Evolutionary conservation across 2,888 invertebrate genomes (phyloP), one percentile per base, ranked within the genome.

Genomic region (Carcina quercana): DNA sequence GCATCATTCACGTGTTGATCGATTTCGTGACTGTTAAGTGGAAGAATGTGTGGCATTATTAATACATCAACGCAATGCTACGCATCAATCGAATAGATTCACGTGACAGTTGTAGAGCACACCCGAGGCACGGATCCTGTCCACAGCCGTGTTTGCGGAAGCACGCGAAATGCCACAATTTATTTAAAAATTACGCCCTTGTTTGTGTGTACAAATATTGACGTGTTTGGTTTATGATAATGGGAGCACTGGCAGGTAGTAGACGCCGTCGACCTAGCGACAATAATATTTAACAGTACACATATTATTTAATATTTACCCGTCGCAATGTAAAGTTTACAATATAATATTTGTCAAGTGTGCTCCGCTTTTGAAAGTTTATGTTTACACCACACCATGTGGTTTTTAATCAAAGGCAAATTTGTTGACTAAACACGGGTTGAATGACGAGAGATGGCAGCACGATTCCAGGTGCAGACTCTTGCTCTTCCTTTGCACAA

Each of bases 111-210:
- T n/a, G n/a, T n/a, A n/a, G n/a, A n/a, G n/a, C n/a, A n/a, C n/a
- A n/a, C n/a, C n/a, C n/a, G n/a, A n/a, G n/a, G n/a, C n/a, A n/a
- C n/a, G n/a, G 57, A 68, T 68, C 69, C 61, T 63, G 75, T 72
- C 71, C 79, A 72, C 74, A 74, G 64, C 71, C 65, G 62, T 80
- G 76, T 83, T 83, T 82, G 80, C 72, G 74, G 67, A 75, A 80
- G 71, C 79, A 80, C 63, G 79, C 80, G 65, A 82, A 80, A 80
- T 79, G 76, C 79, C 82, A 83, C 84, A 84, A 85, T 84, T 82
- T 83, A 83, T 85, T 84, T 83, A 85, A 85, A 85, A 85, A 84
- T 83, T 83, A 84, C 82, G 61, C 75, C 80, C 80, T 79, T 83
- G 83, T 82, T 83, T 83, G 80, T 80, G 68, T 71, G 68, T 60